Evolutionary conservation across 1,140 invertebrate genomes (phyloP).

Genomic region (Cydia splendana): DNA sequence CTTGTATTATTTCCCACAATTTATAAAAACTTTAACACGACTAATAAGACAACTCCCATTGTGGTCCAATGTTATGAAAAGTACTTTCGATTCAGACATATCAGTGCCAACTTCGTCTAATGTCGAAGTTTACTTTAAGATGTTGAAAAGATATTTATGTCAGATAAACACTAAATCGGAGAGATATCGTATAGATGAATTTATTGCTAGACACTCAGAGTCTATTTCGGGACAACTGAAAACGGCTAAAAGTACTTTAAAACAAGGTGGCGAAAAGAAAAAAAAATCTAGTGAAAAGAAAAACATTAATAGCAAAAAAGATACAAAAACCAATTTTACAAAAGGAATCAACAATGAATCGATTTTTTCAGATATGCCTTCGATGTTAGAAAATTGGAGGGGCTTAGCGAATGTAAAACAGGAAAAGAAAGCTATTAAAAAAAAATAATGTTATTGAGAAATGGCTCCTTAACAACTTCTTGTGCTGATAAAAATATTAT

Average conservation of each 20-base stretch:
- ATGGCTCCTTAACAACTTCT: neutral
- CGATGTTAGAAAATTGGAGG: slow-evolving; percentile 24
- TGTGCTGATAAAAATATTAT: neutral
- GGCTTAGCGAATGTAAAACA: neutral
- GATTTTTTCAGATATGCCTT: slow-evolving; percentile 8
- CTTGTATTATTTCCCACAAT: slow-evolving; percentile 30
- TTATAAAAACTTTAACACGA: slow-evolving; percentile 13
- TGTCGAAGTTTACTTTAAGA: slow-evolving; percentile 29
- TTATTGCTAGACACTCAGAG: slow-evolving; percentile 20
- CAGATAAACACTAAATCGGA: slow-evolving; percentile 22
- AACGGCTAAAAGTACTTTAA: slow-evolving; percentile 14
- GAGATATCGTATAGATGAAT: slow-evolving; percentile 30
- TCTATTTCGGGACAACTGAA: slow-evolving; percentile 23
- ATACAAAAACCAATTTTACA: neutral
- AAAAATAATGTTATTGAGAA: slow-evolving; percentile 5
- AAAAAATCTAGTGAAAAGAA: neutral
- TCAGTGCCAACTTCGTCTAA: slow-evolving; percentile 16
- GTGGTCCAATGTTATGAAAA: slow-evolving; percentile 32
- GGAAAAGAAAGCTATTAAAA: slow-evolving; percentile 9
- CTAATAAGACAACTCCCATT: slow-evolving; percentile 26
- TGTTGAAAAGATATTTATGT: slow-evolving; percentile 25
- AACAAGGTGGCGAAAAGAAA: neutral
- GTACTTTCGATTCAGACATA: neutral
- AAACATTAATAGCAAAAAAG: neutral
- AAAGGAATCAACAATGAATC: slow-evolving; percentile 1